Evolutionary conservation across 2,113 vertebrate species (phyloP).

Genomic region (Sinocyclocheilus anophthalmus): DNA sequence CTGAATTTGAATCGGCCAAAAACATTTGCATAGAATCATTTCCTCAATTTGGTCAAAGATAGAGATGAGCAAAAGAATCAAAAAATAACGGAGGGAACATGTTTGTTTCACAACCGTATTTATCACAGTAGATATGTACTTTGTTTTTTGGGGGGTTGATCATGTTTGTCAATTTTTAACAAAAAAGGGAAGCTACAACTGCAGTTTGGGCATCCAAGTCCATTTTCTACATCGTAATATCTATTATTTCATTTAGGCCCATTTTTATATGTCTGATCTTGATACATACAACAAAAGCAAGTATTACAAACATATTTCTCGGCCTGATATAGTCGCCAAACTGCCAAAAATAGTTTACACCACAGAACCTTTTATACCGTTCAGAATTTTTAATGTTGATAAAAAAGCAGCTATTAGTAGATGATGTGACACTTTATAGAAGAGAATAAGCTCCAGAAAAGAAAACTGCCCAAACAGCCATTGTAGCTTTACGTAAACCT

Average conservation of each 20-base stretch:
- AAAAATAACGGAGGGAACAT: not conserved
- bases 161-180: slow-evolving; percentile 8
- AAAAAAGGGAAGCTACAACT: slow-evolving; percentile 35
- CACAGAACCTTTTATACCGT: not conserved
- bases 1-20: not conserved
- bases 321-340: not conserved
- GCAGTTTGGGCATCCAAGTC: slow-evolving; percentile 4
- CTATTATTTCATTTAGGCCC: not conserved
- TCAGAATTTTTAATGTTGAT: not conserved
- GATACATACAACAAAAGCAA: not conserved
- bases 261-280: not conserved
- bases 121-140: not conserved
- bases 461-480: slow-evolving; percentile 15
- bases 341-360: slow-evolving; percentile 11
- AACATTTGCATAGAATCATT: not conserved
- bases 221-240: not conserved
- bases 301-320: not conserved
- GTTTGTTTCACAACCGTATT: not conserved
- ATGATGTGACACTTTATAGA: not conserved
- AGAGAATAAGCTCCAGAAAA: not conserved
- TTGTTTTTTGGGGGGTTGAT: not conserved
- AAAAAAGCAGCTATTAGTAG: slow-evolving; percentile 24
- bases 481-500: slow-evolving; percentile 27
- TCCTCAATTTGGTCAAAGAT: not conserved
- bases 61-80: not conserved